Conservation (phyloP, 2,113 vertebrate species). For the Neomonachus schauinslandi region DNA sequence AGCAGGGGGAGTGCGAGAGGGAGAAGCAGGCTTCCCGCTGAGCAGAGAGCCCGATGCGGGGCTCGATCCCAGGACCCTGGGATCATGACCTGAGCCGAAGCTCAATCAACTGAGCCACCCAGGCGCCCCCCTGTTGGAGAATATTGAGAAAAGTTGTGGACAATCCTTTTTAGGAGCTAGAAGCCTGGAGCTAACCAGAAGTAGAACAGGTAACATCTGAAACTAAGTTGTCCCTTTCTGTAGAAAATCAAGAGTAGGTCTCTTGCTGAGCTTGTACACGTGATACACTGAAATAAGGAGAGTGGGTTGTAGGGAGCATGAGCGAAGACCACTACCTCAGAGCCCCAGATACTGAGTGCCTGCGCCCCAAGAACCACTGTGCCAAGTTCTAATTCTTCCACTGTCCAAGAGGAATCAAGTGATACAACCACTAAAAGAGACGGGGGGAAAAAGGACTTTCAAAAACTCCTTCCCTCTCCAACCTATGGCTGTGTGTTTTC, state of each 20-base stretch:
- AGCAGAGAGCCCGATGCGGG: too few relatives aligned
- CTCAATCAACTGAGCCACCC: too few relatives aligned
- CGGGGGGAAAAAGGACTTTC: not conserved
- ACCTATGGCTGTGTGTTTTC: not conserved
- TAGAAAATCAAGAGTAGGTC: not conserved
- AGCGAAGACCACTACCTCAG: not conserved
- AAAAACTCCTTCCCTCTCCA: not conserved
- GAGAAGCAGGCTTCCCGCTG: too few relatives aligned
- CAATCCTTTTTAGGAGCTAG: not conserved
- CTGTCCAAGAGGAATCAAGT: not conserved
- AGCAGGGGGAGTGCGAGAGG: too few relatives aligned
- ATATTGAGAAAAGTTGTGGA: not conserved
- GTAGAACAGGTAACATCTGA: not conserved
- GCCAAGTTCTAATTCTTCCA: not conserved
- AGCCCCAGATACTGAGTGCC: not conserved
- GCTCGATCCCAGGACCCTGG: too few relatives aligned
- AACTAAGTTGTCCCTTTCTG: not conserved
- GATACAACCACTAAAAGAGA: not conserved
- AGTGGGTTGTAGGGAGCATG: not conserved
- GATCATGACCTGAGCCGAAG: too few relatives aligned
- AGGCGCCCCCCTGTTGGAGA: not conserved
- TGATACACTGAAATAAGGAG: not conserved
- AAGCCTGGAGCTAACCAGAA: not conserved
- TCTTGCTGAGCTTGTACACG: not conserved
- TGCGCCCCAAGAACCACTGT: not conserved